phyloP scores from a whole-genome alignment of 1,140 invertebrate genomes.

The Drosophila teissieri region DNA sequence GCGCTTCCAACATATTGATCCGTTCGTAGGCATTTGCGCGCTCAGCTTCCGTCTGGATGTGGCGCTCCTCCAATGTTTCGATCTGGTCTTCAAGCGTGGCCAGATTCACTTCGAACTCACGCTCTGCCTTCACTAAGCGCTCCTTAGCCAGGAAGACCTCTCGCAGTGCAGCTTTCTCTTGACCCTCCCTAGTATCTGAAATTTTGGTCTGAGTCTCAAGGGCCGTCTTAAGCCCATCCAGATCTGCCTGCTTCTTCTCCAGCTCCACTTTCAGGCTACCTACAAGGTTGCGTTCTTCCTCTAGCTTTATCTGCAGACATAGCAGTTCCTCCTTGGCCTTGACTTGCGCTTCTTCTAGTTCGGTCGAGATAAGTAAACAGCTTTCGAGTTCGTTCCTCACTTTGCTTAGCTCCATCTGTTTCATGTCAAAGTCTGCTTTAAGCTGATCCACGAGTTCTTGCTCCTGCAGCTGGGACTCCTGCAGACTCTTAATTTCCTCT shows the following conservation, averaged over 20 bases:
- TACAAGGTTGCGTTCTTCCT: neutral
- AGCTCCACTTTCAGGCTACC: neutral
- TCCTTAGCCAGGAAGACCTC: slow-evolving; percentile 15
- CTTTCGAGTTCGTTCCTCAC: too few relatives aligned
- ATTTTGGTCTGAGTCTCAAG: neutral
- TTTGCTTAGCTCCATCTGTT: too few relatives aligned
- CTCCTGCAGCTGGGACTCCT: too few relatives aligned
- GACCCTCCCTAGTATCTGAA: slow-evolving; percentile 19
- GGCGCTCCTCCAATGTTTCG: slow-evolving; percentile 2
- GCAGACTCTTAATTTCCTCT: too few relatives aligned
- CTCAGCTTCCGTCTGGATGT: neutral
- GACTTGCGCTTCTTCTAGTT: neutral
- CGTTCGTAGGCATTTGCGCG: slow-evolving; percentile 4
- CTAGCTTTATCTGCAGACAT: neutral
- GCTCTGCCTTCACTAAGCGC: neutral
- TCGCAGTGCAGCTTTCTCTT: slow-evolving; percentile 29
- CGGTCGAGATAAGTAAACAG: neutral
- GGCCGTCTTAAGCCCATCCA: neutral
- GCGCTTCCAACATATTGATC: slow-evolving; percentile 18
- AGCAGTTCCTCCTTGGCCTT: neutral
- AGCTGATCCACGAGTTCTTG: too few relatives aligned
- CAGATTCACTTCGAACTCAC: slow-evolving; percentile 12
- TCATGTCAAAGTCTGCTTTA: too few relatives aligned
- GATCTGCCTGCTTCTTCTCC: neutral
- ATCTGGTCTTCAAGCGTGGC: neutral